Percentiles rank a stretch among this genome's conserved stretches.
Conservation (phyloP, 2,797 vertebrate genomes). For the Tapirus indicus region DNA sequence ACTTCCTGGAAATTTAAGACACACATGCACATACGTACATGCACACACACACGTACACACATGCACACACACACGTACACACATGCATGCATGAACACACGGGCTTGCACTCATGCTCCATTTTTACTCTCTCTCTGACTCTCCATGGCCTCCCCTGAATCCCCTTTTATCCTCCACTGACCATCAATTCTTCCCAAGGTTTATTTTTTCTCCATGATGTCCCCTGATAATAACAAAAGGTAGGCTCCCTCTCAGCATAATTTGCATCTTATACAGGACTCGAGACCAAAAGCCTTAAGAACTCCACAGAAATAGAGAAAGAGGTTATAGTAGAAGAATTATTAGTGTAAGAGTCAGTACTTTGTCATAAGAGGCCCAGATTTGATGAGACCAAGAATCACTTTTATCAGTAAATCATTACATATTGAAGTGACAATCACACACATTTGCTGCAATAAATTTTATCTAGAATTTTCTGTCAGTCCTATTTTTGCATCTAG, state of each 20-base stretch:
- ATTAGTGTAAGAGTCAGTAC: not conserved
- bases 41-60: too few species aligned
- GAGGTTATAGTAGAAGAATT: not conserved
- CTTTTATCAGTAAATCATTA: slow-evolving; percentile 39
- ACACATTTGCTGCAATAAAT: not conserved
- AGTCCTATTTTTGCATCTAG: not conserved
- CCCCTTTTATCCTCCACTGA: not conserved
- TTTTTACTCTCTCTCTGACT: not conserved
- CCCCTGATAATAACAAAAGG: not conserved
- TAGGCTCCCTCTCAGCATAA: not conserved
- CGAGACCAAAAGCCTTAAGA: not conserved
- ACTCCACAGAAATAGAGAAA: not conserved
- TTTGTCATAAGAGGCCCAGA: not conserved
- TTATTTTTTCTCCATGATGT: not conserved
- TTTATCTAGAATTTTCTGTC: slow-evolving; percentile 43
- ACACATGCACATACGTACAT: not conserved
- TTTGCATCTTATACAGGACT: not conserved
- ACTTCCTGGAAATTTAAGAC: not conserved
- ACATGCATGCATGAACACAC: not conserved
- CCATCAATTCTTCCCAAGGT: not conserved
- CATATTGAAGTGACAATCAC: not conserved
- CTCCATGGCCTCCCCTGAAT: not conserved
- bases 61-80: too few species aligned
- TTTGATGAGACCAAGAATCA: not conserved
- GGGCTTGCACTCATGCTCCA: accelerated